Evolutionary conservation across 2,797 vertebrate species (phyloP).

Genomic region (Molossus alvarezi): DNA sequence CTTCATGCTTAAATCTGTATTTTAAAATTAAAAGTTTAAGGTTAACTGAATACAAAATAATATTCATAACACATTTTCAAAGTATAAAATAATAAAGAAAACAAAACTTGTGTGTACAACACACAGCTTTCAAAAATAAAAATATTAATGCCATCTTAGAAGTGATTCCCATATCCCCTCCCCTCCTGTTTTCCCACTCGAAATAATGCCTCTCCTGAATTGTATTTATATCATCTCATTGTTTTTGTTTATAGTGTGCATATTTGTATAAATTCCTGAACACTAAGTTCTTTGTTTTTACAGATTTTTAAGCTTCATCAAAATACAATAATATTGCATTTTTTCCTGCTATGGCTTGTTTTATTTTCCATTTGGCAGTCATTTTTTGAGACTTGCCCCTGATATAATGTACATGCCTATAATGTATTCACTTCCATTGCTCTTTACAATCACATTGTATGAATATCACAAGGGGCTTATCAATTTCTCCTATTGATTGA

Average conservation of each 20-base stretch:
- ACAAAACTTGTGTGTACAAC: not conserved
- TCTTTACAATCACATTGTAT: not conserved
- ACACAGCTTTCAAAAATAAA: conserved; percentile 4
- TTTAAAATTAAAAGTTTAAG: conserved; percentile 52
- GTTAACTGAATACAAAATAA: conserved; percentile 11
- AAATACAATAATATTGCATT: not conserved
- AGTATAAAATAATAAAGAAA: conserved; percentile 20
- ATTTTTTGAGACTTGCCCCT: not conserved
- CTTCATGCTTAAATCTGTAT: not conserved
- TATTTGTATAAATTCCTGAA: not conserved
- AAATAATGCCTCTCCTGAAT: not conserved
- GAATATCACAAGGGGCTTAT: not conserved
- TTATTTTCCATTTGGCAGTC: not conserved
- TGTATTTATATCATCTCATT: not conserved
- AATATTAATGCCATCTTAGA: not conserved
- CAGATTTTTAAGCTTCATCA: not conserved
- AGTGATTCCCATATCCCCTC: not conserved
- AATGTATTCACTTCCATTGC: not conserved
- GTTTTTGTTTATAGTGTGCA: not conserved
- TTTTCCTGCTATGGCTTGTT: not conserved
- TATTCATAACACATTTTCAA: conserved; percentile 43
- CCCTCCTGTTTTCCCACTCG: not conserved
- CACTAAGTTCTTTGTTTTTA: conserved; percentile 1
- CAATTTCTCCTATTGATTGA: not conserved
- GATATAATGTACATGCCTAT: not conserved